These are phyloP conservation scores for Strigamia transsilvanica DNA, from an alignment of 2,888 invertebrate genomes.

Conservation along the genomic window DNA sequence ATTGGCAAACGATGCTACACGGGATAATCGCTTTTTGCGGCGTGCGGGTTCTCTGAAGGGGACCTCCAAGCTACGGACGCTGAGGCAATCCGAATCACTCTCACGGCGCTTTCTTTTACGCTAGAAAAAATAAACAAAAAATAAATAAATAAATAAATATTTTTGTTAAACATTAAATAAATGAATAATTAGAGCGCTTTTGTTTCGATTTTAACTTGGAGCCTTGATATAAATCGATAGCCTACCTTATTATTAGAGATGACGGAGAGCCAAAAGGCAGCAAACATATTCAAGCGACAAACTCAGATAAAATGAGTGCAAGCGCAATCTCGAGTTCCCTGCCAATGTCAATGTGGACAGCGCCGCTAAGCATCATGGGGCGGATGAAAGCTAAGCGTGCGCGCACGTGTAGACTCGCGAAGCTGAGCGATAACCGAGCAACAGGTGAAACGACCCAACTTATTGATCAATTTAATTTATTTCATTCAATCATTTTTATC, in stretches of 20 bases:
- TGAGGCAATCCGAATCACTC: slow-evolving; percentile 51
- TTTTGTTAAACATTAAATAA: background rate
- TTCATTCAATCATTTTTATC: background rate
- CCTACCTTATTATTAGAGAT: slow-evolving; percentile 38
- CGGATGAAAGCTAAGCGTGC: background rate
- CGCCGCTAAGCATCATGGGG: slow-evolving; percentile 17
- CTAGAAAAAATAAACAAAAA: slow-evolving; percentile 27
- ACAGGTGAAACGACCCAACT: background rate
- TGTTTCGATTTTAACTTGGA: no score
- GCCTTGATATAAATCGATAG: background rate
- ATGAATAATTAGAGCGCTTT: no score
- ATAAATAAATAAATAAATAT: background rate
- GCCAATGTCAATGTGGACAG: background rate
- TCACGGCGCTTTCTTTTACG: slow-evolving; percentile 53
- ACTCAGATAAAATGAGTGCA: background rate
- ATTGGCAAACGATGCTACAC: slow-evolving; percentile 51
- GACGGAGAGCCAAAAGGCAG: slow-evolving; percentile 29
- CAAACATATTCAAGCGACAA: slow-evolving; percentile 24
- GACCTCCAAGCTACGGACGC: slow-evolving; percentile 50
- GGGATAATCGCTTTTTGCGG: slow-evolving; percentile 46
- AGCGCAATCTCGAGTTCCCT: background rate
- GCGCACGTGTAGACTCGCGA: background rate
- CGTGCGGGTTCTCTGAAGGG: slow-evolving; percentile 10
- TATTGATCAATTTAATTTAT: background rate
- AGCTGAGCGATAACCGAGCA: background rate